Conservation (phyloP, 2,888 invertebrate genomes). For the Brachycybe producta region DNA sequence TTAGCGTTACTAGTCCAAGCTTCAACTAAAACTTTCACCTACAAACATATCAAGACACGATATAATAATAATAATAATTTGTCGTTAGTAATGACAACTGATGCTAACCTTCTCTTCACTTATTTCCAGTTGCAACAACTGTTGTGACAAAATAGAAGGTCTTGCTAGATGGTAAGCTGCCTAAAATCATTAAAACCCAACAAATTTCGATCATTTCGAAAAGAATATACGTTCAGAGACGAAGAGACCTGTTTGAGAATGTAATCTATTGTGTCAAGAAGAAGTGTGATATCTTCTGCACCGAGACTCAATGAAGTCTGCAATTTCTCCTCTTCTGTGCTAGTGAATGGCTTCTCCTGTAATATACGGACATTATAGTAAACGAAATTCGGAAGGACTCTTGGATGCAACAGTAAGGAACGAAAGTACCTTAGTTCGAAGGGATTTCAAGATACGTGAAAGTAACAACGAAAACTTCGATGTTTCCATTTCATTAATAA, state of each 20-base stretch:
- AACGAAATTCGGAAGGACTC: background rate
- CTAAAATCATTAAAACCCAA: constrained; percentile 22
- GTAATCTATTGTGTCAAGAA: constrained; percentile 32
- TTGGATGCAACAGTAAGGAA: background rate
- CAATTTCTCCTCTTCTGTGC: constrained; percentile 33
- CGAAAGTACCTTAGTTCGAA: constrained; percentile 31
- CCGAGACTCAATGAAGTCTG: constrained; percentile 29
- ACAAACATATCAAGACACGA: background rate
- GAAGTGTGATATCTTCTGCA: constrained; percentile 29
- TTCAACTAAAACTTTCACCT: constrained; percentile 27
- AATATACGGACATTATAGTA: background rate
- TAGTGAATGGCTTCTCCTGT: constrained; percentile 32
- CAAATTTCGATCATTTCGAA: background rate
- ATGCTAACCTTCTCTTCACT: constrained; percentile 30
- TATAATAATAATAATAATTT: background rate
- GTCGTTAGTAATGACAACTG: background rate
- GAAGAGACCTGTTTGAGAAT: constrained; percentile 32
- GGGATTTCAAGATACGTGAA: constrained; percentile 32
- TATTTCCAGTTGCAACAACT: constrained; percentile 29
- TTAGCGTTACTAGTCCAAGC: constrained; percentile 31
- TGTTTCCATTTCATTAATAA: constrained; percentile 32
- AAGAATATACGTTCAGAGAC: background rate
- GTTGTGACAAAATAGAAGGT: constrained; percentile 30
- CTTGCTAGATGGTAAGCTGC: constrained; percentile 34
- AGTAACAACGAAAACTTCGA: constrained; percentile 32